A percentile compares a stretch with the other conserved stretches of the same genome.
Conservation (phyloP, 1,140 invertebrate genomes). For the Aphidius gifuensis region DNA sequence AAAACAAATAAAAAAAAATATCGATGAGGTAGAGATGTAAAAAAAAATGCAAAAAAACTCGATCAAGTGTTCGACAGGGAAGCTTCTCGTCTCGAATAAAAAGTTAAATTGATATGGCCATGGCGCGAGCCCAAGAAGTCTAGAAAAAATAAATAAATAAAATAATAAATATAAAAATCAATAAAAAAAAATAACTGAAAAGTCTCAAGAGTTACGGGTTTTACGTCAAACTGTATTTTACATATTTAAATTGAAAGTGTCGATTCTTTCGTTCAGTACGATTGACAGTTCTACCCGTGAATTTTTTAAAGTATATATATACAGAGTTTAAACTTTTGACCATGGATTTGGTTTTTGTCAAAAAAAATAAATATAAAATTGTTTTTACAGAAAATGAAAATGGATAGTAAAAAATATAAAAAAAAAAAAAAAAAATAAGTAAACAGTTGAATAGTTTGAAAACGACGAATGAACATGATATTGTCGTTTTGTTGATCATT, state of each 20-base stretch:
- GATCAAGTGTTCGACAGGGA: conserved; percentile 33
- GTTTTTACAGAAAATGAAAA: no score
- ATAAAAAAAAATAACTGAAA: conserved; percentile 24
- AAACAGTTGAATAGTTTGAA: no score
- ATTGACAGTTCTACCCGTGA: conserved; percentile 33
- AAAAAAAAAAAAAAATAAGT: no score
- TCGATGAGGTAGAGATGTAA: neutral
- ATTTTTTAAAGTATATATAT: neutral
- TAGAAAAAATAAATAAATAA: conserved; percentile 14
- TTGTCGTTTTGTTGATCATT: no score
- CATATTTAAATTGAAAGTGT: conserved; percentile 50
- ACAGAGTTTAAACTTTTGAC: no score
- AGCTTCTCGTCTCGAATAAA: conserved; percentile 28
- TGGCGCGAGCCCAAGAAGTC: conserved; percentile 6
- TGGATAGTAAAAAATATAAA: no score
- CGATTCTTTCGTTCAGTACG: conserved; percentile 37
- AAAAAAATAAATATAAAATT: no score
- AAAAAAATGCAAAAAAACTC: conserved; percentile 16
- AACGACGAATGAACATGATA: neutral
- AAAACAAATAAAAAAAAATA: conserved; percentile 1
- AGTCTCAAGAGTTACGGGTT: conserved; percentile 28
- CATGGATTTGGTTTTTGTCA: no score
- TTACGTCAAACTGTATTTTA: conserved; percentile 38
- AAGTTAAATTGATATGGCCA: conserved; percentile 44
- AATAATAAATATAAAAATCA: conserved; percentile 11